Base-by-base conservation (phyloP, 2,797 vertebrate species). In the Anabas testudineus region DNA sequence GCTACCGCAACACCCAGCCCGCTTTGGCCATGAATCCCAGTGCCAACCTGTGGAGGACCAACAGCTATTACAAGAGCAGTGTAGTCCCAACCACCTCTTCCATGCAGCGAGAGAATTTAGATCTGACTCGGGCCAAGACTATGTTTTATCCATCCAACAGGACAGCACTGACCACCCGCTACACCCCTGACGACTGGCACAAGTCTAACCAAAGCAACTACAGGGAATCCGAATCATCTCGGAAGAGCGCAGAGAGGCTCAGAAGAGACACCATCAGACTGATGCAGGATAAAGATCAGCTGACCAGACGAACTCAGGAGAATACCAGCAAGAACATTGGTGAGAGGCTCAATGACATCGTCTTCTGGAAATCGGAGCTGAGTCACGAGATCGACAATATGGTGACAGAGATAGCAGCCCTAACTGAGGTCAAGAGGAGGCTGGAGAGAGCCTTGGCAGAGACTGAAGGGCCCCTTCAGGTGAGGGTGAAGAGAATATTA, bases 331-430 rank as follows among this genome's bases (percentile, higher is more conserved):
- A 94, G 82, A 95, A 96, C 83, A 88, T 99, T 39, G 96, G 96
- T 0, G 93, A 96, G 82, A 92, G 96, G 0, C 78, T 98, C 75
- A 97, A 89, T 0, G 95, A 99, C 77, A 96, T 97, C 1, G 87
- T 88, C 13, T 99, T 97, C 89, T 99, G 97, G 98, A 96, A 88
- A 86, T 94, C 96, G 0, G 97, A 99, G 92, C 93, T 99, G 69
- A 91, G 77, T 78, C 94, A 94, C n/a, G 97, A 99, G 90, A 93
- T 96, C 6, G 96, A 97, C 70, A 95, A 94, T 89, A 95, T 98
- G 94, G 95, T 97, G 57, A 95, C 92, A 1, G 98, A 99, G 90
- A 98, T 94, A 49, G 95, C 94, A 0, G 90, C 93, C 0, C 94
- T 98, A 24, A 87, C 69, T 0, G 96, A 97, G 32, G 73, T 95